These are phyloP conservation scores for Alexandromys fortis DNA, from an alignment of 2,113 vertebrate genomes.

Conservation along the genomic window DNA sequence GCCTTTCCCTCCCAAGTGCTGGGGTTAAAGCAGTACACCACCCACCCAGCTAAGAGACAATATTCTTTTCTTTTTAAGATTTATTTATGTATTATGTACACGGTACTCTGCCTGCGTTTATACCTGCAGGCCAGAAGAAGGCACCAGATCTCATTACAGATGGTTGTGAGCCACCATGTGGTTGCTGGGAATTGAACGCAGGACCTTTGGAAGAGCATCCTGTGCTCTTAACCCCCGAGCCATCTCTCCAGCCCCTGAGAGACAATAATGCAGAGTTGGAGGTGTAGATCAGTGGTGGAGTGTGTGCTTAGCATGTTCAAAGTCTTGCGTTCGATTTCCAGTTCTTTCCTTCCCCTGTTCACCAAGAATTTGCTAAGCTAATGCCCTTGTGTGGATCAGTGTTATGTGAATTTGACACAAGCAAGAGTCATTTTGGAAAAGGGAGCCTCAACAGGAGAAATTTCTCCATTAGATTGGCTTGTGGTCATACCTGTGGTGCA, in stretches of 20 bases:
- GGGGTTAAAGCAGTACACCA: too few relatives aligned
- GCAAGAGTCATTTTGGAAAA: not conserved
- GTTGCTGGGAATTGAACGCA: too few relatives aligned
- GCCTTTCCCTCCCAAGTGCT: not conserved
- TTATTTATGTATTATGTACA: too few relatives aligned
- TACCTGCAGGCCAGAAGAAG: too few relatives aligned
- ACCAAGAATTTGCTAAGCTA: not conserved
- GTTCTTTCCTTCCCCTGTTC: not conserved
- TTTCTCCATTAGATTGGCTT: not conserved
- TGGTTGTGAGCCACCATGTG: too few relatives aligned
- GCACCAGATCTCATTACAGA: too few relatives aligned
- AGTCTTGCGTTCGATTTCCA: not conserved
- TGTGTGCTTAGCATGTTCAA: not conserved
- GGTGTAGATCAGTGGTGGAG: not conserved
- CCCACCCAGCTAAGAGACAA: not conserved
- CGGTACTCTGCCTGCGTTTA: too few relatives aligned
- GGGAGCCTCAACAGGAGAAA: not conserved
- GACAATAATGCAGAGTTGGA: not conserved
- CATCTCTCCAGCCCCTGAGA: not conserved
- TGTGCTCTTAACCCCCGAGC: too few relatives aligned
- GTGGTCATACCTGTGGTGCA: too few relatives aligned
- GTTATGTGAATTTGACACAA: not conserved
- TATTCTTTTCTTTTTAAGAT: not conserved
- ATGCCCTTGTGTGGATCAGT: not conserved
- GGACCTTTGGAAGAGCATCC: too few relatives aligned